Evolutionary conservation across 1,140 invertebrate genomes (phyloP).

Genomic region (Cotesia chilonis): DNA sequence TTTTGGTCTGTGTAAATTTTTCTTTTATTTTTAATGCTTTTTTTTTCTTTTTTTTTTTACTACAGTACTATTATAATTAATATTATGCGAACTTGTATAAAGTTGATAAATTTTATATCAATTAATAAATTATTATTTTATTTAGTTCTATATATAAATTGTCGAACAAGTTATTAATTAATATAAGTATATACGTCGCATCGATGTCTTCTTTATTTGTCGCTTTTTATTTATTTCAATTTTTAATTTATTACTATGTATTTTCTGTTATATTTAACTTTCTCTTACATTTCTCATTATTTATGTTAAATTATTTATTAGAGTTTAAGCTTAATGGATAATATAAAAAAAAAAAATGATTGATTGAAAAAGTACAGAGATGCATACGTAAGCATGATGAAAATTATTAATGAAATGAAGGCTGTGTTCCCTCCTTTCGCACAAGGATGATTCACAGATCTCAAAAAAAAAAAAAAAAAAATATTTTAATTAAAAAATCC

Average conservation of each 20-base stretch:
- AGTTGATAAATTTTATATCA: no score
- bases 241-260: conserved; percentile 26
- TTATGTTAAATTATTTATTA: conserved; percentile 35
- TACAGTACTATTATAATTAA: no score
- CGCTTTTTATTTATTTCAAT: background rate
- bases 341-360: background rate
- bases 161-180: conserved; percentile 23
- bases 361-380: conserved; percentile 10
- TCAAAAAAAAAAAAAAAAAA: conserved; percentile 1
- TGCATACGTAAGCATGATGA: background rate
- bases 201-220: conserved; percentile 1
- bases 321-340: conserved; percentile 16
- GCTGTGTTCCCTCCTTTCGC: conserved; percentile 34
- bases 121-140: no score
- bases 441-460: conserved; percentile 38
- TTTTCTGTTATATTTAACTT: conserved; percentile 19
- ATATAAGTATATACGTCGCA: background rate
- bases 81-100: no score
- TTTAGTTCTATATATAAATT: background rate
- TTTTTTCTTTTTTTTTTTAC: no score
- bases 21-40: no score
- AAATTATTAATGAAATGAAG: conserved; percentile 29
- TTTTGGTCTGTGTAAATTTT: no score
- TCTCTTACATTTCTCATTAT: conserved; percentile 18
- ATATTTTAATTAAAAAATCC: conserved; percentile 19